phyloP scores from a whole-genome alignment of 2,797 vertebrate species.

The Rhadinocentrus ornatus region DNA sequence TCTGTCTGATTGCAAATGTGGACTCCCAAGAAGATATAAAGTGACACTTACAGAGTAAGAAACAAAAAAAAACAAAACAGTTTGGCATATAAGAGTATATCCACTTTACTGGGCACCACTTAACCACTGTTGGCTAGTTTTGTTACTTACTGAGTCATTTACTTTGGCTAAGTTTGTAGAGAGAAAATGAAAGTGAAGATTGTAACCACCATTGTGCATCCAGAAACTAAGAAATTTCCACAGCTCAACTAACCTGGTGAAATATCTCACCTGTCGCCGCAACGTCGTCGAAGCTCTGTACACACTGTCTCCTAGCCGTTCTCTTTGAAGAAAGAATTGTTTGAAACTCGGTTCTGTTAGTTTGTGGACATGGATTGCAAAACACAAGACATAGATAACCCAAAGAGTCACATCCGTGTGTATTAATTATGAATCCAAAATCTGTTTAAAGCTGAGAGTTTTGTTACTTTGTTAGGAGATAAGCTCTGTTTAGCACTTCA shows the following conservation, averaged over 20 bases:
- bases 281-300: background rate
- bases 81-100: background rate
- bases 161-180: no score
- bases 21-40: no score
- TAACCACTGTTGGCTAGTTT: background rate
- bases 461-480: no score
- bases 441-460: background rate
- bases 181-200: no score
- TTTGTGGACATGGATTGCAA: constrained; percentile 2
- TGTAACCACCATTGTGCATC: no score
- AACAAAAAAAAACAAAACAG: background rate
- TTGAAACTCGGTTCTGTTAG: background rate
- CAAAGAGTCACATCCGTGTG: background rate
- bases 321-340: background rate
- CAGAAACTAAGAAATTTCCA: no score
- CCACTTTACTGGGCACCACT: background rate
- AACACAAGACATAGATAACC: background rate
- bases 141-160: background rate
- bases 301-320: no score
- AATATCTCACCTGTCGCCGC: background rate
- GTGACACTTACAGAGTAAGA: no score
- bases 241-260: background rate
- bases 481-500: no score
- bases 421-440: background rate
- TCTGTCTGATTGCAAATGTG: background rate